Base-by-base conservation (phyloP, 2,797 vertebrate species). In the Prunella strophiata region DNA sequence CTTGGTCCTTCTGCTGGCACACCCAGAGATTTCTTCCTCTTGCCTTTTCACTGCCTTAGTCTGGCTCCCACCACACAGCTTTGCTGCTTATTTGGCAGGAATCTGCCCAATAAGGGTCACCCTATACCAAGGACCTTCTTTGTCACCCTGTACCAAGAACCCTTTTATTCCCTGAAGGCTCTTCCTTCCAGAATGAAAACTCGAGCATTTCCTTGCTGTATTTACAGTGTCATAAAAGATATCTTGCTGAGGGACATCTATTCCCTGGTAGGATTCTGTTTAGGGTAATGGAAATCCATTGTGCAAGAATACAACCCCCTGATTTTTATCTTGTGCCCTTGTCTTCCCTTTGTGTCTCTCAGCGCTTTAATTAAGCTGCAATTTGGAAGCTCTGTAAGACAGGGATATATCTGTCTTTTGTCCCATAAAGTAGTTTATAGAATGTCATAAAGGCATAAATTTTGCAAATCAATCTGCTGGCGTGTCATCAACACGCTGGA, bases 381-480 rank as follows among this genome's bases (percentile, higher is more conserved):
- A 67, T 91, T 93, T 93, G 65, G 52, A 91, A 61, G 57, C 57
- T 75, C 50, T 80, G 58, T 74, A 25, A 71, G 74, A 63, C 54
- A 67, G 59, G 66, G 62, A n/a, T 86, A 26, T 66, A 48, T 81
- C 58, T 81, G 45, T 7, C 71, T 94, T 94, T 85, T 67, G 74
- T 50, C 52, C 66, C 7, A 3, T 93, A 81, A 94, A 79, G 36
- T 45, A 29, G 21, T 89, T 95, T 94, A 95, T 57, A 19, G 59
- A 43, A 52, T 42, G 16, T 78, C 89, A 79, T 87, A 95, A 94
- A 87, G 74, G 40, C 15, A 76, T 67, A 67, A 73, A 76, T 87
- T 95, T 86, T 93, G 79, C 77, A 79, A 78, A 91, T 91, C 85
- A 88, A 9, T 52, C 81, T 93, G n/a, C 61, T 92, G 92, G 80